A percentile compares a stretch with the other conserved stretches of the same genome.
Conservation (phyloP, 2,113 vertebrate species). For the Aepyceros melampus region DNA sequence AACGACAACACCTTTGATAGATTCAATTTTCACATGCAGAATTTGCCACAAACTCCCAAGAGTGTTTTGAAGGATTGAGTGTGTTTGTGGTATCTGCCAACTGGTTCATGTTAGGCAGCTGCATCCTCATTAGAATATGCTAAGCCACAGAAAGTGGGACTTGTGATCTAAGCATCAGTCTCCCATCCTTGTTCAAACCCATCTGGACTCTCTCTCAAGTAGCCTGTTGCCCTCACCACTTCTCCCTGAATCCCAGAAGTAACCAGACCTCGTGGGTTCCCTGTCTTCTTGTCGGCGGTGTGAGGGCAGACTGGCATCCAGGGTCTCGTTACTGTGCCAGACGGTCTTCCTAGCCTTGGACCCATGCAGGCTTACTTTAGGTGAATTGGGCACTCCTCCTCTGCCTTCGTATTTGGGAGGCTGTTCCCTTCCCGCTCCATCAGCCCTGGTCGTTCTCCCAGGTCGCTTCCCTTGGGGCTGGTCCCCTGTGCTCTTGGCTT, state of each 20-base stretch:
- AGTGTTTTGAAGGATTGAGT: not conserved
- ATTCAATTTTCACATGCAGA: not conserved
- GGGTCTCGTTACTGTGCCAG: not conserved
- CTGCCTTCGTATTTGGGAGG: not conserved
- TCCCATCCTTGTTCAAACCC: not conserved
- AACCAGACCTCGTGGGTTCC: not conserved
- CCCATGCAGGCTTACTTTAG: not conserved
- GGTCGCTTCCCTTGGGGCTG: not conserved
- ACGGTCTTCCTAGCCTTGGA: not conserved
- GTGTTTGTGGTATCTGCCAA: not conserved
- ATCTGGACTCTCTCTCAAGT: not conserved
- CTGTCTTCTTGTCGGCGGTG: not conserved
- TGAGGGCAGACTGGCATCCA: not conserved
- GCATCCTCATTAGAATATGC: not conserved
- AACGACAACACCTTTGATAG: not conserved
- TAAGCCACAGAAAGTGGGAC: not conserved
- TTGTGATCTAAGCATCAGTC: not conserved
- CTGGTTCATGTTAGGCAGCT: not conserved
- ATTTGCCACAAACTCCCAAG: not conserved
- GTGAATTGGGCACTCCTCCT: not conserved
- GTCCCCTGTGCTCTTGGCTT: not conserved
- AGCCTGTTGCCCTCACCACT: not conserved
- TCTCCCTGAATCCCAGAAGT: not conserved
- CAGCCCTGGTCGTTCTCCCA: not conserved
- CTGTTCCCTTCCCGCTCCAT: not conserved